Base-by-base conservation (phyloP, 2,888 invertebrate genomes). In the Drosophila niveifrons region DNA sequence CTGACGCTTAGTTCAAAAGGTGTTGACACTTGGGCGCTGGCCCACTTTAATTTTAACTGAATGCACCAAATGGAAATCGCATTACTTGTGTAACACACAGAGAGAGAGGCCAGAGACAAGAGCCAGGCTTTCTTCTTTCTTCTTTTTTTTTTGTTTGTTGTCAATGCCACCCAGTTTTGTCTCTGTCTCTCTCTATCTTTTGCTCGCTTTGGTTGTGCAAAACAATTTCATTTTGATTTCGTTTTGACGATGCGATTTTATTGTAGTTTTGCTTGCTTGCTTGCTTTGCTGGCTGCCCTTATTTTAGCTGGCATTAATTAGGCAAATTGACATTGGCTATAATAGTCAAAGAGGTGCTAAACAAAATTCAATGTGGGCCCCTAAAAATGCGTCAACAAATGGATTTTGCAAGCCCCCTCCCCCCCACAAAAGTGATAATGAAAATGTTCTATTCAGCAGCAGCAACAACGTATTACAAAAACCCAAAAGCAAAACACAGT, bases 1-100 rank as follows among this genome's bases (percentile, higher is more conserved):
- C 13, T 51, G 53, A 48, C 68, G 70, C 28, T 51, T 51, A 62
- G 72, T 74, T 76, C 72, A 76, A 75, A 75, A 85, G 88, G 81
- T 84, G 72, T 73, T 67, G 75, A 86, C 89, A 80, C 89, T 69
- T 76, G 63, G 80, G 78, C 70, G 69, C 75, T 89, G 89, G 44
- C 89, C 85, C 85, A 89, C 82, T 87, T 90, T 81, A 72, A 72
- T 82, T 80, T 79, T 62, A 72, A 64, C 71, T 67, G 72, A 78
- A 72, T 75, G 71, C 74, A 70, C 74, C 74, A 79, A 82, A 88
- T 82, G 83, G 75, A 80, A 78, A 86, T 75, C 75, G 53, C 71
- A 58, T 78, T 72, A 76, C 57, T 63, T 65, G 58, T 44, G 23
- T 67, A 43, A 23, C 23, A 23, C 23, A 23, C 23, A 23, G 23